These are phyloP conservation scores for Gandaritis pyraliata DNA, from an alignment of 2,888 invertebrate genomes.

Conservation along the genomic window DNA sequence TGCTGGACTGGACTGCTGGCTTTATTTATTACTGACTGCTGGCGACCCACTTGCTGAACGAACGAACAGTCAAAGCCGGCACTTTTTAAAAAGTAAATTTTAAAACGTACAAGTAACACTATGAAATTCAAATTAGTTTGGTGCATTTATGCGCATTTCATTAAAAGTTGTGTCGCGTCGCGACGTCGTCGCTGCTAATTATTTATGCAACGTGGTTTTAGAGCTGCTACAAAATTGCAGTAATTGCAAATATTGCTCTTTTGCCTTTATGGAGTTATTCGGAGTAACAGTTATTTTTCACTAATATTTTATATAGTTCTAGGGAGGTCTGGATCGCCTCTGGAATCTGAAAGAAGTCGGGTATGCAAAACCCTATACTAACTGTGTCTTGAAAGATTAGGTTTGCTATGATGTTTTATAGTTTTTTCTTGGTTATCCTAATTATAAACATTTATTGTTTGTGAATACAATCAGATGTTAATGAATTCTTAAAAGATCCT, in stretches of 20 bases:
- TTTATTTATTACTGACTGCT: slow-evolving; percentile 30
- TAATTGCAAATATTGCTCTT: slow-evolving; percentile 14
- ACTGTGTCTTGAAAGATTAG: too few species aligned
- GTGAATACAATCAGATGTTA: too few species aligned
- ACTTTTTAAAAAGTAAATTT: slow-evolving; percentile 29
- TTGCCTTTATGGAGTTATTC: not conserved
- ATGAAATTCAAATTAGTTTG: slow-evolving; percentile 44
- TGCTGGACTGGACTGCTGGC: slow-evolving; percentile 32
- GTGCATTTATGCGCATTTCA: slow-evolving; percentile 45
- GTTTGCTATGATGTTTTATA: too few species aligned
- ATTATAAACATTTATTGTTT: too few species aligned
- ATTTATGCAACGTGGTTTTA: slow-evolving; percentile 39
- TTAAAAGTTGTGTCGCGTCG: slow-evolving; percentile 38
- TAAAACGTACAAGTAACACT: slow-evolving; percentile 35
- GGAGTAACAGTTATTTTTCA: too few species aligned
- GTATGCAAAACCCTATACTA: too few species aligned
- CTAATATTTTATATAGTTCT: too few species aligned
- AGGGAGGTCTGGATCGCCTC: too few species aligned
- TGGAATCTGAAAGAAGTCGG: too few species aligned
- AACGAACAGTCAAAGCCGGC: slow-evolving; percentile 16
- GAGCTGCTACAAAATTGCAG: slow-evolving; percentile 38
- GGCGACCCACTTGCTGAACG: slow-evolving; percentile 22
- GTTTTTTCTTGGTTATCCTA: too few species aligned
- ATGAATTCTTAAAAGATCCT: too few species aligned
- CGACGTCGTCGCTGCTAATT: slow-evolving; percentile 38